Conservation (phyloP, 2,113 vertebrate genomes). For the Hipposideros armiger region DNA sequence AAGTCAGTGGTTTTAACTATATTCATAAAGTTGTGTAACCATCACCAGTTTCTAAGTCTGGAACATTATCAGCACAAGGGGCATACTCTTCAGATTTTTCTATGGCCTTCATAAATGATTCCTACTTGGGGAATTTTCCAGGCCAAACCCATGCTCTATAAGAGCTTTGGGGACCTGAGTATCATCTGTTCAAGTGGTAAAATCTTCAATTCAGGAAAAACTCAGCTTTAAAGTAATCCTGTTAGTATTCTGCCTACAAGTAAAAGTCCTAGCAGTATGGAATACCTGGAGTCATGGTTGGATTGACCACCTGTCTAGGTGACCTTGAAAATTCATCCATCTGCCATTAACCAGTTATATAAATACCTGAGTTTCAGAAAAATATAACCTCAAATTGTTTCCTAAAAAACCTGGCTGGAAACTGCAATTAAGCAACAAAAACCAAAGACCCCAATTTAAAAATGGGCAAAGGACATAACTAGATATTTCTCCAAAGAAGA, state of each 20-base stretch:
- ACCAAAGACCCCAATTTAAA: background rate
- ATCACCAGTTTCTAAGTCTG: background rate
- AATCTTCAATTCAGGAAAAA: conserved; percentile 3
- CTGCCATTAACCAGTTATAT: background rate
- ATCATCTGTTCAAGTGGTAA: background rate
- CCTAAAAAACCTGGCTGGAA: background rate
- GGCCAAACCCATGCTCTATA: background rate
- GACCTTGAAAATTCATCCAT: conserved; percentile 24
- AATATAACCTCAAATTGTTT: background rate
- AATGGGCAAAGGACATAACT: background rate
- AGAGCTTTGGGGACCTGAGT: background rate
- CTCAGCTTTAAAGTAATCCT: background rate
- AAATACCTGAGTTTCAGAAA: background rate
- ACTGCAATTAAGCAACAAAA: conserved; percentile 1
- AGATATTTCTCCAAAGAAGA: conserved; percentile 3
- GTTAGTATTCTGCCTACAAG: background rate
- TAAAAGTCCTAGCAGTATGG: background rate
- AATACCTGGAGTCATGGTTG: background rate
- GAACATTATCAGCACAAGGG: conserved; percentile 17
- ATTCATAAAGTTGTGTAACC: conserved; percentile 14
- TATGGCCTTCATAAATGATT: background rate
- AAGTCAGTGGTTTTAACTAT: background rate
- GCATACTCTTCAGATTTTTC: conserved; percentile 32
- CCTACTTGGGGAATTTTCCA: conserved; percentile 24
- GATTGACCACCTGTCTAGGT: background rate